A percentile compares a stretch with the other conserved stretches of the same genome.
phyloP scores from a whole-genome alignment of 2,888 invertebrate species.

The Zygogramma bicolorata region DNA sequence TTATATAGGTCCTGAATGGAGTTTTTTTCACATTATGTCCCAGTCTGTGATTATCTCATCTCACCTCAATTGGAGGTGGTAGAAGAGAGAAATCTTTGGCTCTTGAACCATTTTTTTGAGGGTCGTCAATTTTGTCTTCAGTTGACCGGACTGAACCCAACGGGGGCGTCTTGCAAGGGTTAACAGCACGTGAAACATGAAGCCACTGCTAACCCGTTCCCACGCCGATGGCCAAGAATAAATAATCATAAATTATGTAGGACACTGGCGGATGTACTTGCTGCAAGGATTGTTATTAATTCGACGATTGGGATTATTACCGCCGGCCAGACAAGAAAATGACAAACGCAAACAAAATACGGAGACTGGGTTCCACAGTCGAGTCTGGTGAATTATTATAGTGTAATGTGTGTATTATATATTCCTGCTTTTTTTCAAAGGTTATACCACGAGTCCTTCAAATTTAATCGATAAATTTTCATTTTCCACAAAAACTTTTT shows the following conservation, averaged over 20 bases:
- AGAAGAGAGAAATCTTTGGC: no score
- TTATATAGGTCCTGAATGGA: no score
- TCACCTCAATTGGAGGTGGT: no score
- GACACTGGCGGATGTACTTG: slow-evolving; percentile 27
- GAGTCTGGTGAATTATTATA: no score
- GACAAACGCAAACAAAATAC: background rate
- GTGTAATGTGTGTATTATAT: no score
- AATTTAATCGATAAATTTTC: no score
- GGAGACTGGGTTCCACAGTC: background rate
- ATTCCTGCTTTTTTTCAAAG: no score
- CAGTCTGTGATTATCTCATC: no score
- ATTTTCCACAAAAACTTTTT: no score
- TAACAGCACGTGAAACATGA: slow-evolving; percentile 28
- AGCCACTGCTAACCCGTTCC: slow-evolving; percentile 29
- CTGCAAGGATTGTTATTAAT: slow-evolving; percentile 1
- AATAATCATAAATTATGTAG: slow-evolving; percentile 34
- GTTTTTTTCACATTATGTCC: no score
- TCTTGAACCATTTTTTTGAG: no score
- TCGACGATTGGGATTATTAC: background rate
- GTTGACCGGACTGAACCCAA: background rate
- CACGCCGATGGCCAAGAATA: slow-evolving; percentile 18
- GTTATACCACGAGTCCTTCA: no score
- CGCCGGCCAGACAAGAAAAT: background rate
- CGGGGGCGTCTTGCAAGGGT: slow-evolving; percentile 30
- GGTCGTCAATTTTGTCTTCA: background rate